phyloP scores from a whole-genome alignment of 92 coral and sea anemone genomes.

The Umimayanthus chanpuru region DNA sequence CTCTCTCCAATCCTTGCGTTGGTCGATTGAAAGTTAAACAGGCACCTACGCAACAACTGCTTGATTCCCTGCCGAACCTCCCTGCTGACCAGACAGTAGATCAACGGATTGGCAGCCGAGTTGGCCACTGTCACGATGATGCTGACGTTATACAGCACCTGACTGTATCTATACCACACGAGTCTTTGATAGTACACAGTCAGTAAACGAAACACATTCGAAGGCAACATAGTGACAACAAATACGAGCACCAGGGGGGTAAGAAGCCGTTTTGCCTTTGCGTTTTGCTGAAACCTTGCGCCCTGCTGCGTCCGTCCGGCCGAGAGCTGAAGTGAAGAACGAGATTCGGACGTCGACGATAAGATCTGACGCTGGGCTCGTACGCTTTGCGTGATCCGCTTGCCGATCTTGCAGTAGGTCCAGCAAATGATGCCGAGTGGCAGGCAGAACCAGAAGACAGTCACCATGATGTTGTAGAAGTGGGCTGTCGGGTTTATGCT shows the following conservation, averaged over 20 bases:
- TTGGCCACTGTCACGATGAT: constrained; percentile 16
- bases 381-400: constrained; percentile 33
- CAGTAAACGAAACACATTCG: constrained; percentile 27
- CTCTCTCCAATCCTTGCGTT: background rate
- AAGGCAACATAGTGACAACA: constrained; percentile 25
- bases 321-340: background rate
- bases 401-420: constrained; percentile 33
- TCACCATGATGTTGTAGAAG: constrained; percentile 5
- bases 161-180: background rate
- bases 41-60: background rate
- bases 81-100: constrained; percentile 39
- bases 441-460: constrained; percentile 23
- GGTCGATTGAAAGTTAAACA: background rate
- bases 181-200: background rate
- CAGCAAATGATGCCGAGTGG: constrained; percentile 23
- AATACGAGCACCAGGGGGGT: constrained; percentile 40
- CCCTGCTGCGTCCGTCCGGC: background rate
- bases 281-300: constrained; percentile 21
- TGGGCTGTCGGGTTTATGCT: constrained; percentile 15
- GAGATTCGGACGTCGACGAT: background rate
- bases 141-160: constrained; percentile 4
- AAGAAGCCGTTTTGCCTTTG: constrained; percentile 16
- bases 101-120: constrained; percentile 23
- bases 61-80: constrained; percentile 35
- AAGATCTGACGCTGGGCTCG: background rate